Percentiles rank a stretch among this genome's conserved stretches.
These are phyloP conservation scores for Platorchestia sp. DNA, from an alignment of 1,140 invertebrate species.

Conservation along the genomic window DNA sequence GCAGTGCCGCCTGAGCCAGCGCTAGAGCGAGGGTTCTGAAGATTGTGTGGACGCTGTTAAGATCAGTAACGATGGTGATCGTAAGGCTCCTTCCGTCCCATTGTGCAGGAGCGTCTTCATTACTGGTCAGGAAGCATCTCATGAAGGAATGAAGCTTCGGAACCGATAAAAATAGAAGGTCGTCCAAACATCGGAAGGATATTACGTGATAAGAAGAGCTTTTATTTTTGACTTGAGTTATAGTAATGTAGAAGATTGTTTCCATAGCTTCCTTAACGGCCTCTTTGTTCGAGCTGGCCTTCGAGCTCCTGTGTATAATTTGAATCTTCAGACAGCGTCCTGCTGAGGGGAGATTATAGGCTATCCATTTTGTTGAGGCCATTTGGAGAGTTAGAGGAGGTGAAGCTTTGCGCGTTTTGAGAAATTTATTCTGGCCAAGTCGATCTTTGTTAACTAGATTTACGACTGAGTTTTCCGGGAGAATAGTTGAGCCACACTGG, in stretches of 20 bases:
- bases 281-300: not conserved
- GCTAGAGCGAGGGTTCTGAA: not conserved
- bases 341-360: not conserved
- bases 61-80: constrained; percentile 4
- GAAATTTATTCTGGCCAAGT: no score
- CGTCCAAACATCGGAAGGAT: constrained; percentile 47
- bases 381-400: no score
- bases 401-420: no score
- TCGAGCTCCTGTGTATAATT: not conserved
- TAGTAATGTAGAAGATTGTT: constrained; percentile 39
- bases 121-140: constrained; percentile 31
- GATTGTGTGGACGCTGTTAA: not conserved
- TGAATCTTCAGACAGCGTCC: not conserved
- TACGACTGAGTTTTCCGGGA: no score
- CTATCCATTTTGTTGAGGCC: not conserved
- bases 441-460: no score
- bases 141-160: constrained; percentile 28
- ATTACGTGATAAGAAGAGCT: constrained; percentile 49
- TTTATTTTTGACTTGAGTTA: constrained; percentile 41
- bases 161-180: constrained; percentile 50
- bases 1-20: not conserved
- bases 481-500: no score
- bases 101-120: constrained; percentile 20
- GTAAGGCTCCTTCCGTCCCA: constrained; percentile 41
- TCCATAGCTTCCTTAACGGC: constrained; percentile 9